Base-by-base conservation (phyloP, 2,797 vertebrate species). In the Danio choprae region DNA sequence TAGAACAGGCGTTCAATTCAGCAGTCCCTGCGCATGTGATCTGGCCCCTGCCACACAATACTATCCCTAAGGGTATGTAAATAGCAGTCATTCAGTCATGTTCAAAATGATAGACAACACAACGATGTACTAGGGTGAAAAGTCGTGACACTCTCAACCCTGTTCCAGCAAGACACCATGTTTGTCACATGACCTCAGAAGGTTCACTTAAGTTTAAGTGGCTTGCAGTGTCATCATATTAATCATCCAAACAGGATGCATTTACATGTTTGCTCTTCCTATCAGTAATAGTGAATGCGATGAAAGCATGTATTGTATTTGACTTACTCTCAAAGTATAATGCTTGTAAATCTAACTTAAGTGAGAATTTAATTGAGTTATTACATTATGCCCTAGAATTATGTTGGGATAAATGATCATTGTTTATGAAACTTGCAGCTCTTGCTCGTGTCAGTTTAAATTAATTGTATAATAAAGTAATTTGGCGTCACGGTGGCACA, bases 1-100 rank as follows among this genome's bases (percentile, higher is more conserved):
- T 83, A 80, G 80, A 88, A 87, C 77, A 84, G 78, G 73, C 83
- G 48, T 74, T 80, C 79, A 71, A 89, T 87, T 88, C 84, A 80
- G 78, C 69, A 69, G 79, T 81, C 80, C 55, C 82, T 67, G 73
- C 8, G 50, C 86, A 87, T 88, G 85, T 90, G 88, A 88, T 85
- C 69, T 43, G 38, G 70, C 64, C 81, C 79, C 80, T 77, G 58
- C 18, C 58, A 41, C 79, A 67, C 40, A 51, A 67, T 64, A 68
- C 77, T 58, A 74, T 58, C 80, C 88, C 83, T 6, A 29, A 73
- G 86, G 86, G 80, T 18, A 44, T 69, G 76, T 88, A 86, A 88
- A 89, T 81, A 70, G 81, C 85, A 67, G 63, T 87, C 85, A 87
- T 88, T 89, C 81, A 89, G 71, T 64, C 60, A 64, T 48, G 68